These are phyloP conservation scores for Amblyopsis hoosieri DNA, from an alignment of 2,797 vertebrate genomes.

Conservation along the genomic window DNA sequence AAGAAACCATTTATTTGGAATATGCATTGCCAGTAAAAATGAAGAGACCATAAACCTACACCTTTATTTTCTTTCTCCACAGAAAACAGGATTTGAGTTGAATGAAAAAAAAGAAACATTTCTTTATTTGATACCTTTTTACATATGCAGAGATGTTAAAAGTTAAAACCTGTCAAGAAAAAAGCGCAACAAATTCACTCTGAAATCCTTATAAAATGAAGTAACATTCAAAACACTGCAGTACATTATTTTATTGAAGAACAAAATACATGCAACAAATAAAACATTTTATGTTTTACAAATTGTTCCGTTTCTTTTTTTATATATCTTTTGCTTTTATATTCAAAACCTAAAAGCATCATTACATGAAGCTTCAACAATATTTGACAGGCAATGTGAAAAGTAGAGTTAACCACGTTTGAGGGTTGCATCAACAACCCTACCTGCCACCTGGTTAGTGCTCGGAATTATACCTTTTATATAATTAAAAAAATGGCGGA, in stretches of 20 bases:
- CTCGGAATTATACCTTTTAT: slow-evolving; percentile 55
- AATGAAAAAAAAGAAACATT: slow-evolving; percentile 88
- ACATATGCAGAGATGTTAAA: slow-evolving; percentile 89
- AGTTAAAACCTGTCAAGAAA: slow-evolving; percentile 85
- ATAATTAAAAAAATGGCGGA: slow-evolving; percentile 34
- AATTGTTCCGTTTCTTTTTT: slow-evolving; percentile 71
- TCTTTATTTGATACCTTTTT: slow-evolving; percentile 75
- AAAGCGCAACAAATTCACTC: slow-evolving; percentile 78
- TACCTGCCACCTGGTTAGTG: slow-evolving; percentile 42
- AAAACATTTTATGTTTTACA: slow-evolving; percentile 86
- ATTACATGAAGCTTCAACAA: slow-evolving; percentile 81
- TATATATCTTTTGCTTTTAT: slow-evolving; percentile 67
- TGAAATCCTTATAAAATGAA: slow-evolving; percentile 80
- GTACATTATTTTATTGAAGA: slow-evolving; percentile 84
- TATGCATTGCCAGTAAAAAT: slow-evolving; percentile 97
- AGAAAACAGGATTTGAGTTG: slow-evolving; percentile 85
- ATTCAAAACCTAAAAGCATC: slow-evolving; percentile 81
- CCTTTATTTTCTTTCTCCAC: slow-evolving; percentile 85
- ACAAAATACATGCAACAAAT: slow-evolving; percentile 86
- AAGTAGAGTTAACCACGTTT: slow-evolving; percentile 58
- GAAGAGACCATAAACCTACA: slow-evolving; percentile 93
- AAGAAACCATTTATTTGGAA: slow-evolving; percentile 96
- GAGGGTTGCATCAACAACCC: slow-evolving; percentile 42
- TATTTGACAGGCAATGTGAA: slow-evolving; percentile 76
- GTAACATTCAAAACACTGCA: slow-evolving; percentile 86